Conservation (phyloP, 2,797 vertebrate species). For the Lophura swinhoii region DNA sequence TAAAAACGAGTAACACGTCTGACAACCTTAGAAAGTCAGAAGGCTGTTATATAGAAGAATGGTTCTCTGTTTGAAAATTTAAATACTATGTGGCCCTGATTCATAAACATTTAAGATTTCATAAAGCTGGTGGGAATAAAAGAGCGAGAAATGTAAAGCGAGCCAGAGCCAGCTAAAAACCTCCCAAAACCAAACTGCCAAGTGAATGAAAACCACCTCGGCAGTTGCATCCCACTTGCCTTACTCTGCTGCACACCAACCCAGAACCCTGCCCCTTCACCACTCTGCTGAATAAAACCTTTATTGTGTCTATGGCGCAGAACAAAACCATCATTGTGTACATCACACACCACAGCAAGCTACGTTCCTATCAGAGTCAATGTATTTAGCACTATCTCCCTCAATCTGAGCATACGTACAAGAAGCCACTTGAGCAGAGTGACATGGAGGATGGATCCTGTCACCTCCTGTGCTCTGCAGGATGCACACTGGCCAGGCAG, state of each 20-base stretch:
- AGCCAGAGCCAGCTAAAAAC: neutral
- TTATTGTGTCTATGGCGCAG: neutral
- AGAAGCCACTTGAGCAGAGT: neutral
- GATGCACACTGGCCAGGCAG: neutral
- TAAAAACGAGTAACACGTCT: constrained; percentile 58
- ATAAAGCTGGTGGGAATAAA: constrained; percentile 63
- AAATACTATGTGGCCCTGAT: constrained; percentile 67
- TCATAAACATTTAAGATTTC: constrained; percentile 72
- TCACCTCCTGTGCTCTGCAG: neutral
- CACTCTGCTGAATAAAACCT: neutral
- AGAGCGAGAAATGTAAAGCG: constrained; percentile 20
- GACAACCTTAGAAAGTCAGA: constrained; percentile 68
- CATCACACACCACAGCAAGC: neutral
- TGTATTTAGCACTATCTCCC: neutral
- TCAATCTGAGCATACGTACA: neutral
- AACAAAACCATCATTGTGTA: neutral
- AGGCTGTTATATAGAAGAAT: constrained; percentile 70
- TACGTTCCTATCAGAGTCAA: neutral
- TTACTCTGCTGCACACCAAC: neutral
- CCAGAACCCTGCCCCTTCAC: neutral
- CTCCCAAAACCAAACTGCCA: neutral
- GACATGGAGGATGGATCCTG: neutral
- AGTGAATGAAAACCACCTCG: constrained; percentile 40
- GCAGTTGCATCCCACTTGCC: neutral
- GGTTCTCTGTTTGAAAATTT: constrained; percentile 70